Evolutionary conservation across 92 coral and sea anemone genomes (phyloP), one percentile per base, ranked within the genome.

Genomic region (Umimayanthus chanpuru): DNA sequence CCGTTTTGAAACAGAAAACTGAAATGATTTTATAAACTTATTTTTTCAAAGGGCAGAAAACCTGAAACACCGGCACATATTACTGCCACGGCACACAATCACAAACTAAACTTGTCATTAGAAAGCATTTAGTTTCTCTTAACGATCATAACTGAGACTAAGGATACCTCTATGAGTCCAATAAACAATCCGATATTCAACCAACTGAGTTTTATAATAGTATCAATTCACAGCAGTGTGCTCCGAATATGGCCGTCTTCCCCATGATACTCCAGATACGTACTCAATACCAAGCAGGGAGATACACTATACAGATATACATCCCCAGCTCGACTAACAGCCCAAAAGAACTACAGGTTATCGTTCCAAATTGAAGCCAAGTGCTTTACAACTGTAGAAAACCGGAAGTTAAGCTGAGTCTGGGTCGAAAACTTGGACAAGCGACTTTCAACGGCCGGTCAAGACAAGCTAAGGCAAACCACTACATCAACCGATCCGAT

Each of bases 321-420:
- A 43, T n/a, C 39, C 86, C 4, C 25, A 43, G 44, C n/a, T 67
- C 61, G 26, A 66, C 77, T 47, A 61, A 38, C 29, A 66, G 25
- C 76, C 39, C 28, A 18, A 82, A 21, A 28, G 30, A 70, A 83
- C 68, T 68, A 71, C 11, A 70, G 56, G 47, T 82, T 83, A 25
- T 20, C 32, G 25, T 68, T 83, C 44, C 32, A 26, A 5, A 67
- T 44, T 68, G 55, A 12, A 44, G 66, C 87, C 7, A 72, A 70
- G 61, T 44, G 64, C 47, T 70, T 41, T 44, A 72, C 70, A 71
- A 83, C 77, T 47, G 39, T 29, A 67, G 32, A 28, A 9, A 70
- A 83, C 87, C 87, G 87, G 87, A 83, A 83, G 87, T 83, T 68
- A 43, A 20, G 87, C 87, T 47, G 78, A 70, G 64, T 71, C 78